A percentile compares a stretch with the other conserved stretches of the same genome.
Evolutionary conservation across 2,113 vertebrate species (phyloP).

Genomic region (Pandion haliaetus): DNA sequence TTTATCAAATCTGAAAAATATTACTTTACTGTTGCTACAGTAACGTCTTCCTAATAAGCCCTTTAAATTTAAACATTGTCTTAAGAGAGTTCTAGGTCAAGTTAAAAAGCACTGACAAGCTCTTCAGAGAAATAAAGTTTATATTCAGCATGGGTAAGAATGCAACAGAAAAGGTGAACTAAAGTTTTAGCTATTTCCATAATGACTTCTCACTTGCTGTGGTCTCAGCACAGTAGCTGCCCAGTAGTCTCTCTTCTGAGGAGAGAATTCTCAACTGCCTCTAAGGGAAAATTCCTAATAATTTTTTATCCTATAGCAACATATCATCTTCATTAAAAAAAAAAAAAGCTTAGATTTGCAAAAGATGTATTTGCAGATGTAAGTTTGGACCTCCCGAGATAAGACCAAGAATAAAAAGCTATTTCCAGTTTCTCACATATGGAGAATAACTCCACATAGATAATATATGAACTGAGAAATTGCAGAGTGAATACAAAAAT

Average conservation of each 20-base stretch:
- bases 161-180: not conserved
- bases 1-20: not conserved
- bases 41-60: not conserved
- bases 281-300: not conserved
- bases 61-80: not conserved
- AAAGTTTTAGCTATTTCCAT: slow-evolving; percentile 27
- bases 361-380: slow-evolving; percentile 13
- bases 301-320: slow-evolving; percentile 1
- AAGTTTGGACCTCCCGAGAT: slow-evolving; percentile 14
- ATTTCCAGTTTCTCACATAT: not conserved
- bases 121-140: not conserved
- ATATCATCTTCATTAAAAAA: not conserved
- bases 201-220: slow-evolving; percentile 35
- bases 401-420: not conserved
- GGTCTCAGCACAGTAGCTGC: slow-evolving; percentile 20
- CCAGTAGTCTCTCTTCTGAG: not conserved
- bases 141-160: not conserved
- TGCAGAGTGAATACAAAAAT: slow-evolving; percentile 4
- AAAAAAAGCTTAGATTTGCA: not conserved
- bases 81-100: slow-evolving; percentile 23
- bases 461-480: slow-evolving; percentile 36
- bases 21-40: not conserved
- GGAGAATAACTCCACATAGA: not conserved
- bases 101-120: not conserved
- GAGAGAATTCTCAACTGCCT: not conserved